phyloP scores from a whole-genome alignment of 2,113 vertebrate genomes.

The Dicrurus megarhynchus region DNA sequence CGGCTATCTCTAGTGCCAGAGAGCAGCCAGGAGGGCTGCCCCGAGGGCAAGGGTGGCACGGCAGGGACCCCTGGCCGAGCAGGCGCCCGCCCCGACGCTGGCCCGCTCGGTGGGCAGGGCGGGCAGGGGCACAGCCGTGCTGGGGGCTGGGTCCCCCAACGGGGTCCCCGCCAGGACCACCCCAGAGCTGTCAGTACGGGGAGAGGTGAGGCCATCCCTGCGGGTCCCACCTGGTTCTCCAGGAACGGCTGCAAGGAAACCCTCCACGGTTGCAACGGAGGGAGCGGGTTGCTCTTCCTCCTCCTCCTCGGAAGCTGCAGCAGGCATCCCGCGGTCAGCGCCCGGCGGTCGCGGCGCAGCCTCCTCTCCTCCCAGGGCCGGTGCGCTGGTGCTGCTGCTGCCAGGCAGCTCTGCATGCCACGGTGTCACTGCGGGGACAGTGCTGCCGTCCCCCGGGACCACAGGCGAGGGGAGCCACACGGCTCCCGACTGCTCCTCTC shows the following conservation, averaged over 20 bases:
- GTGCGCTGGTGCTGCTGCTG: neutral
- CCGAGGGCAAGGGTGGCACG: neutral
- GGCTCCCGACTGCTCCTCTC: constrained; percentile 48
- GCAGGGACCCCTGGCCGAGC: constrained; percentile 57
- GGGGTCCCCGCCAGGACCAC: constrained; percentile 1
- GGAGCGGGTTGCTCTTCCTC: neutral
- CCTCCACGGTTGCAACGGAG: neutral
- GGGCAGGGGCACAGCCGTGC: constrained; percentile 25
- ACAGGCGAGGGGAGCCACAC: neutral
- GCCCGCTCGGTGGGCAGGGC: constrained; percentile 69
- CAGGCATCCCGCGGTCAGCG: neutral
- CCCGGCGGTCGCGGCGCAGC: neutral
- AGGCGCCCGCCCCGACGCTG: constrained; percentile 48
- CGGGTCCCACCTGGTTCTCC: constrained; percentile 31
- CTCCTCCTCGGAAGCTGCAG: neutral
- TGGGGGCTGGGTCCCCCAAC: neutral
- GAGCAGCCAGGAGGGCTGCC: constrained; percentile 12
- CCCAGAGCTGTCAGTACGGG: neutral
- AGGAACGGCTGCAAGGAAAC: neutral
- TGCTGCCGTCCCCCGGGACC: neutral
- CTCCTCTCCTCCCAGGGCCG: neutral
- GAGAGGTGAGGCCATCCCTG: neutral
- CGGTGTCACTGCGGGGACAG: neutral
- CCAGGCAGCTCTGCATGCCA: neutral
- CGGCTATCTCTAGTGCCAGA: neutral